Percentiles rank a stretch among this genome's conserved stretches.
These are phyloP conservation scores for Nannobrachium achirus DNA, from an alignment of 2,113 vertebrate species.

Conservation along the genomic window DNA sequence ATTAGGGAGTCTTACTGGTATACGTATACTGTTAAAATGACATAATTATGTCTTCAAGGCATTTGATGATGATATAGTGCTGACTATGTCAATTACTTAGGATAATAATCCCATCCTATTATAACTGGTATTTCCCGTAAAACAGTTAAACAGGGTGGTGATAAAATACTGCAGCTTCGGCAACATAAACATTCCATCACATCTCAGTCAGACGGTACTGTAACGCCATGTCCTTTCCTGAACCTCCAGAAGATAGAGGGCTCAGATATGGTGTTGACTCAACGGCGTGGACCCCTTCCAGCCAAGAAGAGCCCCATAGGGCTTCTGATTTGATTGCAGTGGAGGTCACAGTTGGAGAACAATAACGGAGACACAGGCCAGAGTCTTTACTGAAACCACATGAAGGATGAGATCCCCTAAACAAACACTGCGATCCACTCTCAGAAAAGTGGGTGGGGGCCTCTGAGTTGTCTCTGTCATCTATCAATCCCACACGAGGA, in stretches of 20 bases:
- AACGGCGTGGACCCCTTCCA: slow-evolving; percentile 13
- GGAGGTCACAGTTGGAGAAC: slow-evolving; percentile 22
- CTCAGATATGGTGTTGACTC: slow-evolving; percentile 17
- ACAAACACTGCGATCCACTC: neutral
- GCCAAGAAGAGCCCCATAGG: slow-evolving; percentile 1
- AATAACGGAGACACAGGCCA: slow-evolving; percentile 19
- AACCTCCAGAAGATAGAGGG: slow-evolving; percentile 12
- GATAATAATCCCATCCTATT: no score
- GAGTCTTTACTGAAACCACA: slow-evolving; percentile 34
- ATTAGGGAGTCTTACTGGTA: no score
- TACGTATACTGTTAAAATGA: no score
- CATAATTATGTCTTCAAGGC: no score
- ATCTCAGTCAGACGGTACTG: neutral
- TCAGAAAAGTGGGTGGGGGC: neutral
- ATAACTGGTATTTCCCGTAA: no score
- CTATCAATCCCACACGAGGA: no score
- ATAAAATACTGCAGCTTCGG: no score
- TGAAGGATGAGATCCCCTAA: slow-evolving; percentile 11
- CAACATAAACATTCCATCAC: slow-evolving; percentile 5
- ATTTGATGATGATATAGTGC: no score
- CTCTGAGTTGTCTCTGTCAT: neutral
- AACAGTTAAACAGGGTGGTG: no score
- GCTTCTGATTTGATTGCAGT: slow-evolving; percentile 17
- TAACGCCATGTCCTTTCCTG: slow-evolving; percentile 3
- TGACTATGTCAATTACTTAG: no score